Base-by-base conservation (phyloP, 2,888 invertebrate genomes). In the Arctia plantaginis region DNA sequence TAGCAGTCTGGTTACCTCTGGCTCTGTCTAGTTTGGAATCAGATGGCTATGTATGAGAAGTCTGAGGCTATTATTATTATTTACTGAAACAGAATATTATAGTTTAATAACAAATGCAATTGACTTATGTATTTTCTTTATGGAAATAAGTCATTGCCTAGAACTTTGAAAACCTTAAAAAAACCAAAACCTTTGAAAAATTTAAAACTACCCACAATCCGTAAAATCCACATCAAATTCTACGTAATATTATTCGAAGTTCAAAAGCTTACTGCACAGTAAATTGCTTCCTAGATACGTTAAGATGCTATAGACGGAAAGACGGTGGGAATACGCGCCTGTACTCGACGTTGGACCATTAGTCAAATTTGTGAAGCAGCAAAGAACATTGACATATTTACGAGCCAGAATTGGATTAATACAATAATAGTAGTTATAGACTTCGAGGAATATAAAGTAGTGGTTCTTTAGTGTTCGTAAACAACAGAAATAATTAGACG, bases 361-460 rank as follows among this genome's bases (percentile, higher is more conserved):
- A 93, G 92, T 94, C 94, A 94, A 93, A 93, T 93, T 90, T 90
- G 88, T 89, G 89, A 90, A 89, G 86, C 85, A 87, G 89, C 91
- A 92, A 93, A 91, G 23, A 92, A 93, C 90, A 76, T 79, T 81
- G 72, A 78, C 69, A 66, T 66, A 66, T 69, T 69, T 44, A 67
- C 64, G 69, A 23, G 20, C 20, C 69, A 27, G 13, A 47, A 51
- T 47, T 66, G 27, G 47, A 66, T 66, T 75, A 69, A 39, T 73
- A 64, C 15, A 67, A 41, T 59, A 15, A 27, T 55, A 62, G n/a
- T 18, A 23, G 51, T 30, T 47, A 12, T 67, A 13, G 33, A 67
- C 13, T 23, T 35, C 0, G 6, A 27, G 59, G 13, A 59, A 6
- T 3, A 7, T 6, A 1, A 51, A 23, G 18, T 20, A 44, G 1